phyloP scores from a whole-genome alignment of 2,113 vertebrate genomes.

The Ictalurus punctatus region DNA sequence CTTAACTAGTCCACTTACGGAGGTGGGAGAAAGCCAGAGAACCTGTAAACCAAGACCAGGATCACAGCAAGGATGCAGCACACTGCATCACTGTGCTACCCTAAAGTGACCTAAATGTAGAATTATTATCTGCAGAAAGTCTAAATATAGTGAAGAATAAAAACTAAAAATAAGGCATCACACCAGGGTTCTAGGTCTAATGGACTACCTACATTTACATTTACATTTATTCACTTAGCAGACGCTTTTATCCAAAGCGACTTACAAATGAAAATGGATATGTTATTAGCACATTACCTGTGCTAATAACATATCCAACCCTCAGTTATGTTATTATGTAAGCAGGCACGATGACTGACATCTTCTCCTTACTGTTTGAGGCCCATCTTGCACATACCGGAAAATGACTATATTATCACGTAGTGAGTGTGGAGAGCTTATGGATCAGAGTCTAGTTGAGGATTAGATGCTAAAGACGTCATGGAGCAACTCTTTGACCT shows the following conservation, averaged over 20 bases:
- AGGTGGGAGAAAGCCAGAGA: not conserved
- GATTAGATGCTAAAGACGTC: not conserved
- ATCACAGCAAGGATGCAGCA: not conserved
- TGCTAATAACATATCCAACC: not conserved
- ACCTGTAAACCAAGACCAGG: not conserved
- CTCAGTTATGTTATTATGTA: not conserved
- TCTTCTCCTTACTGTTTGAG: not conserved
- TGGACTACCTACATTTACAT: too few relatives aligned
- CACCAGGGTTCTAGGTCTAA: not conserved
- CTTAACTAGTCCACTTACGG: not conserved
- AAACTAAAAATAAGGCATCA: not conserved
- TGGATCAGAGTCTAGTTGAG: not conserved
- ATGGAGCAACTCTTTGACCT: conserved; percentile 2
- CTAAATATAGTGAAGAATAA: not conserved
- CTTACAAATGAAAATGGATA: too few relatives aligned
- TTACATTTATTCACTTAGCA: too few relatives aligned
- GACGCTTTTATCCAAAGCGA: too few relatives aligned
- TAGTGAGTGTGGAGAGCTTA: not conserved
- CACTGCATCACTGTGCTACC: not conserved
- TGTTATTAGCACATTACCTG: too few relatives aligned
- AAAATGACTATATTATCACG: conserved; percentile 7
- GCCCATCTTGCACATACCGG: not conserved
- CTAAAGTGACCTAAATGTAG: too few relatives aligned
- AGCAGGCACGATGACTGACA: not conserved
- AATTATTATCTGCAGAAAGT: not conserved